phyloP scores from a whole-genome alignment of 2,113 vertebrate genomes.

The Helogale parvula region DNA sequence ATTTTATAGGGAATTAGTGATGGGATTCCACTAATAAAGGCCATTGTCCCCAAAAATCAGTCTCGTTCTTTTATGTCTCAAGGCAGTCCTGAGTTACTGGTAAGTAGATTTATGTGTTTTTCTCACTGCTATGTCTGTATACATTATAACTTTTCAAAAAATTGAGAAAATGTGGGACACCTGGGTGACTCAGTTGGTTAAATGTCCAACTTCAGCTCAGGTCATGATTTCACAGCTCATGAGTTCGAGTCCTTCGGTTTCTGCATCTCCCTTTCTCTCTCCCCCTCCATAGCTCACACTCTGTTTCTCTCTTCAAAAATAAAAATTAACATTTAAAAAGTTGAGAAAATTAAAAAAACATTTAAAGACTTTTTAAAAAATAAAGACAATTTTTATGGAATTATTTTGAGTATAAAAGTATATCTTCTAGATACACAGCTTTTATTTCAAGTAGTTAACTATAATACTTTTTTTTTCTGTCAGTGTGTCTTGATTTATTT shows the following conservation, averaged over 20 bases:
- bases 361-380: constrained; percentile 2
- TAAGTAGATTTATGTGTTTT: constrained; percentile 83
- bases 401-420: not conserved
- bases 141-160: not conserved
- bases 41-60: constrained; percentile 95
- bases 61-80: constrained; percentile 98
- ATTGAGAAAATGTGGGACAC: not conserved
- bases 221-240: too few relatives aligned
- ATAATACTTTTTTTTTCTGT: not conserved
- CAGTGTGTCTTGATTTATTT: not conserved
- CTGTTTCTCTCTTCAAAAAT: too few relatives aligned
- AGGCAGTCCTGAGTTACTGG: constrained; percentile 96
- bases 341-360: not conserved
- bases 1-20: constrained; percentile 95
- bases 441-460: constrained; percentile 47
- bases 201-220: too few relatives aligned
- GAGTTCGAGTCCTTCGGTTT: too few relatives aligned
- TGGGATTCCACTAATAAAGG: constrained; percentile 93
- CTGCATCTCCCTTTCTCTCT: too few relatives aligned
- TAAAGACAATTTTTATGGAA: not conserved
- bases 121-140: not conserved
- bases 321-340: not conserved
- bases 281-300: too few relatives aligned
- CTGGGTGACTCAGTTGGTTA: too few relatives aligned
- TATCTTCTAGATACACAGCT: not conserved